Evolutionary conservation across 2,888 invertebrate species (phyloP), one percentile per base, ranked within the genome.

Genomic region (Hirtodrosophila histrioides): DNA sequence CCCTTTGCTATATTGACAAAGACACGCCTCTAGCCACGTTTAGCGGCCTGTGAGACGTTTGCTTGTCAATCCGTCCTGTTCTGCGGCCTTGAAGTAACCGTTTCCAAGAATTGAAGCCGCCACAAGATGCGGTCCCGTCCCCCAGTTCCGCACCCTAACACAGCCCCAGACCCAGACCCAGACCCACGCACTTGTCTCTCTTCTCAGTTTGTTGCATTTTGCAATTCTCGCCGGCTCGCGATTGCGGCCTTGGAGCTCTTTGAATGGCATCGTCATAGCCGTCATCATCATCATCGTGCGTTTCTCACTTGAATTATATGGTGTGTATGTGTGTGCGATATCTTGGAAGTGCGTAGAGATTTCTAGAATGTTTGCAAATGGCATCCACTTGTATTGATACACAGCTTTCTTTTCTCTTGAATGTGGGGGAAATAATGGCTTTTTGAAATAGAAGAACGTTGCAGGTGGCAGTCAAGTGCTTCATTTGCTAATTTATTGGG

Each of bases 51-150:
- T 55, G 36, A 46, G 39, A 46, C 56, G 57, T 70, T 53, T 73
- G 63, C 78, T 67, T 74, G 69, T 80, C 65, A 56, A 62, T 17
- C 41, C 57, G 72, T 56, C 10, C 56, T 43, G 50, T 31, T 36
- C 60, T 68, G 75, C 85, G 88, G 88, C 89, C 89, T 89, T 89
- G 89, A 77, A 75, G 58, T 85, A 86, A 86, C 84, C 80, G 77
- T 88, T 89, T 89, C 89, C 80, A 79, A 89, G 89, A 89, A 89
- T 77, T 78, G 57, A 72, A 68, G 61, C 53, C 75, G 67, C 69
- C 69, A 56, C 48, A 62, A 45, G 39, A 23, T 48, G 50, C 54
- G 51, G 39, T 33, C 29, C 27, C n/a, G 31, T 4, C 3, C 4
- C 9, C 8, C 36, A 17, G 17, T 17, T 31, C 4, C 39, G 2